Percentiles rank a stretch among this genome's conserved stretches.
These are phyloP conservation scores for Diorhabda sublineata DNA, from an alignment of 1,140 invertebrate species.

Conservation along the genomic window DNA sequence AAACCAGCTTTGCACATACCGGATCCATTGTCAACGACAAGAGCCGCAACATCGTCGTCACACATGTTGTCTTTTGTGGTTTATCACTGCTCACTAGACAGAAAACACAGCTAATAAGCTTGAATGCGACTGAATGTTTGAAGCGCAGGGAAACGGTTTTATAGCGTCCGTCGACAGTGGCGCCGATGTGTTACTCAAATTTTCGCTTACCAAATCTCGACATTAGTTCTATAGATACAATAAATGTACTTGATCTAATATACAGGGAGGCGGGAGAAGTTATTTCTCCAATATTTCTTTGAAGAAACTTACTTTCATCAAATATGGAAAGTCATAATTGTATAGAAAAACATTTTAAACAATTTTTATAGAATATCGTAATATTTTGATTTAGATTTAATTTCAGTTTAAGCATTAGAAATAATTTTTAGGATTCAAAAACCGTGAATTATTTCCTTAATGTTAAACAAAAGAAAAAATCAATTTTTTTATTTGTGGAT, in stretches of 20 bases:
- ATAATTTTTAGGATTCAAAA: too few species aligned
- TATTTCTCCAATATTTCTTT: too few species aligned
- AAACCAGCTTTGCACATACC: constrained; percentile 97
- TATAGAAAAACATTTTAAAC: too few species aligned
- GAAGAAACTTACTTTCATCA: too few species aligned
- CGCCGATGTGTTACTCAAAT: constrained; percentile 19
- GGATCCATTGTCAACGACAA: constrained; percentile 88
- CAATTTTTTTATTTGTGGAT: too few species aligned
- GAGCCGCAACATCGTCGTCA: constrained; percentile 83
- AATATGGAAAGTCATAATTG: too few species aligned
- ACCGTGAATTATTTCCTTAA: too few species aligned
- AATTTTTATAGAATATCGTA: too few species aligned
- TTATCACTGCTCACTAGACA: constrained; percentile 41
- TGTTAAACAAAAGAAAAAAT: too few species aligned
- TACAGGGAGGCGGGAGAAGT: background rate
- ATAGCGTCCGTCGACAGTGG: constrained; percentile 32
- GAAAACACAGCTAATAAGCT: constrained; percentile 39
- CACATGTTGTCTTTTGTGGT: constrained; percentile 62
- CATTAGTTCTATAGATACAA: constrained; percentile 13
- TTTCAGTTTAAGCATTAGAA: too few species aligned
- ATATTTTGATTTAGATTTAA: too few species aligned
- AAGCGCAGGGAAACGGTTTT: constrained; percentile 26
- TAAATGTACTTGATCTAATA: background rate
- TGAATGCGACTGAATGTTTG: constrained; percentile 35
- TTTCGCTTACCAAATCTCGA: constrained; percentile 18